These are phyloP conservation scores for Ahaetulla prasina DNA, from an alignment of 2,113 vertebrate genomes.

Conservation along the genomic window DNA sequence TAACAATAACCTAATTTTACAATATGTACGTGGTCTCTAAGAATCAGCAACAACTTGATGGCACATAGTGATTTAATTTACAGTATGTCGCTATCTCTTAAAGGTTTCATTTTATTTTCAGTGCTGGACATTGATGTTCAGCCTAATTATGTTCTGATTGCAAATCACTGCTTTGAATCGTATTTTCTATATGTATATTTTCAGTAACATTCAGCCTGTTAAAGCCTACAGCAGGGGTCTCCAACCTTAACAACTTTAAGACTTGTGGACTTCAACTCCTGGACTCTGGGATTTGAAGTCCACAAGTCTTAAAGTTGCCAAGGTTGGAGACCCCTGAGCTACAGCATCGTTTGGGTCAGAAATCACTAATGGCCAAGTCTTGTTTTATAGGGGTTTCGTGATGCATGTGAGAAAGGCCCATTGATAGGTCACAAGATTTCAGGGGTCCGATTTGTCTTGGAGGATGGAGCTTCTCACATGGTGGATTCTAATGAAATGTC, in stretches of 20 bases:
- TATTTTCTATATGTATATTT: neutral
- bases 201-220: neutral
- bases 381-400: constrained; percentile 81
- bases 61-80: neutral
- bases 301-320: too few species aligned
- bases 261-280: too few species aligned
- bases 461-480: constrained; percentile 90
- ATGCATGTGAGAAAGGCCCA: constrained; percentile 86
- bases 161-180: neutral
- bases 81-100: neutral
- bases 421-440: constrained; percentile 86
- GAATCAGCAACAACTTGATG: neutral
- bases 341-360: neutral
- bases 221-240: too few species aligned
- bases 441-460: constrained; percentile 81
- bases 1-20: neutral
- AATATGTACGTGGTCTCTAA: neutral
- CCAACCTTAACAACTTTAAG: too few species aligned
- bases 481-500: constrained; percentile 95
- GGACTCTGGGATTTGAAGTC: too few species aligned
- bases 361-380: neutral
- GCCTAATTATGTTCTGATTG: neutral
- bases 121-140: neutral
- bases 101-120: neutral
- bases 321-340: too few species aligned